Base-by-base conservation (phyloP, 1,140 invertebrate genomes). In the Campoletis sonorensis region DNA sequence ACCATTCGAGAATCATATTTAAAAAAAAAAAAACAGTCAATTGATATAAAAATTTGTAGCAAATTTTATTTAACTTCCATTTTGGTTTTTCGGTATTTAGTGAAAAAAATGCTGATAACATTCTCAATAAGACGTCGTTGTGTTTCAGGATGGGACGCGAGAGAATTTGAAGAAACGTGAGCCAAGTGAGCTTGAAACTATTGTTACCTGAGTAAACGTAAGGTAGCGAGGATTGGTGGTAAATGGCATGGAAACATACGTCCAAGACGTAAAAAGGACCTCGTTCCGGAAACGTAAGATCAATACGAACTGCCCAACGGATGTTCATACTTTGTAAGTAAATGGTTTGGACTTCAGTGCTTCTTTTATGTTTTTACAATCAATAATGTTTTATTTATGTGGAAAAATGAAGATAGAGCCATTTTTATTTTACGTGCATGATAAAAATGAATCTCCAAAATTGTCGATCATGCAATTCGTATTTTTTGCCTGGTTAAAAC, bases 201-300 rank as follows among this genome's bases (percentile, higher is more conserved):
- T 10, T 33, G 27, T 30, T 70, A 70, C 67, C 67, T 70, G 67
- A 33, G 30, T 70, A 70, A 18, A 70, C 30, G 67, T 70, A 70
- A 70, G 10, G 27, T 70, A 18, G 30, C 30, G n/a, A 27, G 67
- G n/a, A 70, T 33, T 15, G 27, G 67, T 33, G 30, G 67, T 15
- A 70, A 70, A 70, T 21, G 67, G 67, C 1, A 70, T 30, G 27
- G 27, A 70, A 70, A 27, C 33, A 70, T 21, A 33, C 30, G 67
- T 70, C 67, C 27, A 13, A 15, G 13, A 1, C 15, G 30, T 33
- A 33, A 70, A 70, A 33, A 5, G 2, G 2, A 16, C 3, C 67
- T 18, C 30, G 8, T 30, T 33, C 37, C 37, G 30, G 30, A 70
- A 70, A 70, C 10, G 27, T 30, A 70, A 70, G 67, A 70, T 70